Conservation (phyloP, 2,797 vertebrate species). For the Enteromius unitaeniatus region DNA sequence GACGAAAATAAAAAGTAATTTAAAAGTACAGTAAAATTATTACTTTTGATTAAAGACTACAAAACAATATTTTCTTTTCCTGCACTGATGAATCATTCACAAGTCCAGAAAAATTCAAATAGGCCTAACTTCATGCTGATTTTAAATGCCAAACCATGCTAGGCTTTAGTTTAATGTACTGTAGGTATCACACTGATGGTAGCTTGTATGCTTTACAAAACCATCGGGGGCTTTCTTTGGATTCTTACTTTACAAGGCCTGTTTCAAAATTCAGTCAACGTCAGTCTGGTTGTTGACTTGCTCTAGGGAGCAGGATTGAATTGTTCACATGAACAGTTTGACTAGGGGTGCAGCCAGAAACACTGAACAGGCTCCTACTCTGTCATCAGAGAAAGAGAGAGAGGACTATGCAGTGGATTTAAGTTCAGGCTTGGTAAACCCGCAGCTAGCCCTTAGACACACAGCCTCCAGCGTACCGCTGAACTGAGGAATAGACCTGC, state of each 20-base stretch:
- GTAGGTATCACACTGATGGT: not conserved
- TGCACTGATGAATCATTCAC: conserved; percentile 4
- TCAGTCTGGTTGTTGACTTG: conserved; percentile 39
- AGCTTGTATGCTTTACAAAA: not conserved
- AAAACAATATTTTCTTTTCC: not conserved
- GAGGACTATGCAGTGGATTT: conserved; percentile 31
- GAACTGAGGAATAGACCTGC: conserved; percentile 37
- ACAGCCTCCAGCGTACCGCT: conserved; percentile 24
- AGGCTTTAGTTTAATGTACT: not conserved
- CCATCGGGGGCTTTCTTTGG: not conserved
- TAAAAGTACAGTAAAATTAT: not conserved
- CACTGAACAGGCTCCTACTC: conserved; percentile 17
- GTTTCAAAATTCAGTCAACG: conserved; percentile 19
- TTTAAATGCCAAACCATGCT: not conserved
- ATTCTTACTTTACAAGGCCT: not conserved
- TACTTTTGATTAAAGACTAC: not conserved
- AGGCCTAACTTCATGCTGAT: not conserved
- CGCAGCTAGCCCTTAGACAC: conserved; percentile 33
- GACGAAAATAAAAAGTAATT: not conserved
- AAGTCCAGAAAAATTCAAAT: not conserved
- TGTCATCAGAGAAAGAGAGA: conserved; percentile 8
- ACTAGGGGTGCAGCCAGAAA: conserved; percentile 30
- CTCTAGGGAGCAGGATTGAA: conserved; percentile 41
- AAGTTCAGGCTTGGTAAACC: conserved; percentile 47
- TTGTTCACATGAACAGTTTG: conserved; percentile 49